Conservation (phyloP, 2,797 vertebrate genomes). For the Alectoris magna region DNA sequence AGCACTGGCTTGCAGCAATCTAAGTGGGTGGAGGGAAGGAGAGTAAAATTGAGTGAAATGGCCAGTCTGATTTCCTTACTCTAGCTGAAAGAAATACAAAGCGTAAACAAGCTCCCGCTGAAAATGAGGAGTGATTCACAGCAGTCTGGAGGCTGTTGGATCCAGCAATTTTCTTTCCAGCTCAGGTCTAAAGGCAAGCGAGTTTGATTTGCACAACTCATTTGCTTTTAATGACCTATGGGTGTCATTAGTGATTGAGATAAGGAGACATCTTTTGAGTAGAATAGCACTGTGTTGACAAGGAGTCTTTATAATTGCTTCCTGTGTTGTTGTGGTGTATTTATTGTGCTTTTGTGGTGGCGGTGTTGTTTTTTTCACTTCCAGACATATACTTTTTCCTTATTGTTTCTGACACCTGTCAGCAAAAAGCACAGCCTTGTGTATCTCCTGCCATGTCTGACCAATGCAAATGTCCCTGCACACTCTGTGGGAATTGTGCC, state of each 20-base stretch:
- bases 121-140: conserved; percentile 6
- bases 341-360: background rate
- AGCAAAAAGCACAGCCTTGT: conserved; percentile 3
- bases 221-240: conserved; percentile 18
- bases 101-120: background rate
- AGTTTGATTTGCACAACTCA: conserved; percentile 16
- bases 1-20: background rate
- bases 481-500: background rate
- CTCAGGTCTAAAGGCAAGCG: background rate
- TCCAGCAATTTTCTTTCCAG: background rate
- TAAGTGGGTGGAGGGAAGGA: background rate
- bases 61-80: background rate
- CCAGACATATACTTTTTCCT: background rate
- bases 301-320: background rate
- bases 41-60: background rate
- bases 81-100: background rate
- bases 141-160: background rate
- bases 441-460: background rate
- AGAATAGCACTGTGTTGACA: background rate
- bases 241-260: background rate
- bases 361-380: background rate
- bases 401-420: conserved; percentile 57
- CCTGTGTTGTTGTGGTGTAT: background rate
- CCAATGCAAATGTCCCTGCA: rapidly evolving
- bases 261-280: background rate